These are phyloP conservation scores for Ctenodactylus gundi DNA, from an alignment of 2,113 vertebrate species.

Conservation along the genomic window DNA sequence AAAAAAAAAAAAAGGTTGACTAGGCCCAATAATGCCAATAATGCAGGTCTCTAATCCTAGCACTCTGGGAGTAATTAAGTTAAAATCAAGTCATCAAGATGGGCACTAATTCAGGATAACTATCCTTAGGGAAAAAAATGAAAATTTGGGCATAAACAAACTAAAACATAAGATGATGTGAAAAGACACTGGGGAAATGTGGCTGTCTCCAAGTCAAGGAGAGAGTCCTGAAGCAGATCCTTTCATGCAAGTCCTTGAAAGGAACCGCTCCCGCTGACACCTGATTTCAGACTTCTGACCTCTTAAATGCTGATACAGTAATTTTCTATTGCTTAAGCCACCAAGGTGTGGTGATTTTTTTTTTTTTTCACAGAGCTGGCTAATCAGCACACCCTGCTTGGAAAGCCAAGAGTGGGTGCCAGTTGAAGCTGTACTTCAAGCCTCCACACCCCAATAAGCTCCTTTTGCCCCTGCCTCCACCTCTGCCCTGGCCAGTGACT, in stretches of 20 bases:
- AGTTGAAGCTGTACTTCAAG: background rate
- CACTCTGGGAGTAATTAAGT: background rate
- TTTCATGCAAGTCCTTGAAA: background rate
- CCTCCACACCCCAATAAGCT: background rate
- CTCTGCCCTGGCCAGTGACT: background rate
- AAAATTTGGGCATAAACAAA: background rate
- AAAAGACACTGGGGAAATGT: background rate
- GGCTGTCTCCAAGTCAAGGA: background rate
- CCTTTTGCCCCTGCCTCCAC: background rate
- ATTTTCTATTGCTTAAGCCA: background rate
- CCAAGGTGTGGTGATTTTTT: background rate
- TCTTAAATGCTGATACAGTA: background rate
- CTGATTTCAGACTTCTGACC: background rate
- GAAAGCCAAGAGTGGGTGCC: background rate
- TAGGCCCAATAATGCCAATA: too few species aligned
- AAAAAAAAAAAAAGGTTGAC: too few species aligned
- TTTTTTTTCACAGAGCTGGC: background rate
- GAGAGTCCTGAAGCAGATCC: background rate
- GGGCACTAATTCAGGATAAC: background rate
- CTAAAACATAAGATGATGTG: background rate
- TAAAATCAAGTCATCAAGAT: background rate
- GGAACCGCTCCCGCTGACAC: too few species aligned
- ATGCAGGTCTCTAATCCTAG: too few species aligned
- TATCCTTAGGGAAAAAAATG: background rate
- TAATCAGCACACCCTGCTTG: background rate